Evolutionary conservation across 2,888 invertebrate species (phyloP), one percentile per base, ranked within the genome.

Genomic region (Tanypteryx hageni): DNA sequence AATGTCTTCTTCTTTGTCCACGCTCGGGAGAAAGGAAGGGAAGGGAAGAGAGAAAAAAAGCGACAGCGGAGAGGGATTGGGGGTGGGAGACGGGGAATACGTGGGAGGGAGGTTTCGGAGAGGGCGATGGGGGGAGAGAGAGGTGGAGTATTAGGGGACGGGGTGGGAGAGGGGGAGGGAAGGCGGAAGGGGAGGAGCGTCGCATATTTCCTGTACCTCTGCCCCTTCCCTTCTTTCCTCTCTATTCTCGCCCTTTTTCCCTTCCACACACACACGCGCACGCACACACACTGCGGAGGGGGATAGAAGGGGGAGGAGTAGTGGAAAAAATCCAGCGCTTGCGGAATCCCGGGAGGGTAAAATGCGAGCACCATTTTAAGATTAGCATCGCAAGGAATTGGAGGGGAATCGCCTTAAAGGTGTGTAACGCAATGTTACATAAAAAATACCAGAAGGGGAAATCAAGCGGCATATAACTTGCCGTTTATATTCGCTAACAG

Each of bases 1-100:
- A 89, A 89, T 89, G 89, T 89, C 89, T 89, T 89, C 89, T 89
- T 89, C 89, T 89, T 89, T 89, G 89, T 89, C 89, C 89, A 89
- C 89, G 86, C 86, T 86, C 86, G 61, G 86, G 61, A 57, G 61
- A 86, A 86, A 61, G 86, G 31, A 86, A 31, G 18, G 61, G 14
- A 31, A 31, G 61, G 61, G 64, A 61, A 27, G 82, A 18, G 64
- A n/a, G n/a, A n/a, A 56, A 56, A 22, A 59, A 57, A 59, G 86
- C 27, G 59, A 11, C n/a, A n/a, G 56, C 31, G 61, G 86, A 64
- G 59, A 31, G 89, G 22, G 61, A 16, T 61, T 27, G 83, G 14
- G 89, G 89, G 89, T 59, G 31, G 27, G 22, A 27, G 86, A 59
- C 58, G 31, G 89, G 64, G 64, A 27, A 44, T 64, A 89, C 89